Evolutionary conservation across 2,888 invertebrate genomes (phyloP), one percentile per base, ranked within the genome.

Genomic region (Prostheceraeus crozeri): DNA sequence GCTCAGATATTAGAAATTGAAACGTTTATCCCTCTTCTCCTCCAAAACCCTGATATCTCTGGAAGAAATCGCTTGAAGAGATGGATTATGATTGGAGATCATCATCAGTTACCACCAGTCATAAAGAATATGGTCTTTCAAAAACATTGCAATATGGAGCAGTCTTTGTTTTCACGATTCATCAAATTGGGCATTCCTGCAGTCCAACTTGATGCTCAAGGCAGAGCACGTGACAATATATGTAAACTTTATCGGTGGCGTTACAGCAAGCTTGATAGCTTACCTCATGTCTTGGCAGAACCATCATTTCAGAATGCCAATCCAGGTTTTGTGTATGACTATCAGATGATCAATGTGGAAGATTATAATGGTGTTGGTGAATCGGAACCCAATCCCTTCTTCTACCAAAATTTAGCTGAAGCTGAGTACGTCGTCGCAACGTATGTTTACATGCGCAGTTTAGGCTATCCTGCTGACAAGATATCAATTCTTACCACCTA

Each of bases 1-100:
- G 98, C 96, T 0, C 98, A 99, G 78, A 99, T 98, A 70, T 80
- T 99, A 35, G 98, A 98, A 79, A 99, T 98, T 63, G 98, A 99
- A 78, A 99, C 98, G 0, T 99, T 99, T 76, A 98, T 98, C 68
- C 98, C 98, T 0, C 80, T 99, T 11, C 81, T 99, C 1, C 81
- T 99, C 11, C 57, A 55, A 80, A 96, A 96, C 78, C 94, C 96
- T 0, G 85, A 98, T 73, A 10, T 58, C 10, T 56, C 51, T 11
- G 94, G 93, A 0, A 85, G 84, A 67, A 94, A 91, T 72, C 82
- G 96, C 0, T 80, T 99, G 62, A 99, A 99, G 77, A 82, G 98
- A 14, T 99, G 98, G 96, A 94, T 99, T 68, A 99, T 99, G 98
- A 99, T 99, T 70, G 98, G 98, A 0, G 96, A 83, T 78, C 98